Base-by-base conservation (phyloP, 2,113 vertebrate genomes). In the Carassius carassius region DNA sequence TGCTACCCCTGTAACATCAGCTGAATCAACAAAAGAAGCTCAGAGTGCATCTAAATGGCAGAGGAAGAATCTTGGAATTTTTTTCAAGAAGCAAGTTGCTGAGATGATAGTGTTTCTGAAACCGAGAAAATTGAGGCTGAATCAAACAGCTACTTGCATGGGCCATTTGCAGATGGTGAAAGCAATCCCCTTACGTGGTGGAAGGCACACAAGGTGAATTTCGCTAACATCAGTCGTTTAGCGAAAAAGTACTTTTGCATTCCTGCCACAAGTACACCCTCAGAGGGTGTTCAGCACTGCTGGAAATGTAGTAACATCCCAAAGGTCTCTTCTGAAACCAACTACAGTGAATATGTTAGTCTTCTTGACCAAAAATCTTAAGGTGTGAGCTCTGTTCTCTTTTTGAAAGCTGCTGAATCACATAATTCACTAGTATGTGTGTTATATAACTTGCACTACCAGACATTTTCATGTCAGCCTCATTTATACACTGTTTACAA, bases 31-130 rank as follows among this genome's bases (percentile, higher is more conserved):
- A 29, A 29, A 29, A 29, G 29, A 29, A 29, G 29, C 29, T 29
- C 29, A 29, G 29, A 29, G 29, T 29, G 29, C 29, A 29, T 29
- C 29, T 29, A n/a, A n/a, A n/a, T n/a, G n/a, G n/a, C n/a, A n/a
- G n/a, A n/a, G n/a, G n/a, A n/a, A n/a, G n/a, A n/a, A n/a, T n/a
- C 29, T 29, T 29, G 29, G 29, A 29, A 29, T 29, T 29, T 37
- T 81, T 81, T 81, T 81, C 62, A 82, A 82, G 41, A 51, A 49
- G n/a, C 19, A 62, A 69, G 79, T 37, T 47, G 25, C 60, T 47
- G 62, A 82, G 79, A 23, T 67, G 62, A 41, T 11, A 82, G 3
- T 21, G 13, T 72, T 72, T 72, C 35, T 70, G 67, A 70, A 12
- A 72, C 69, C 17, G 19, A 41, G 35, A 41, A 72, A 67, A 60